Conservation (phyloP, 1,140 invertebrate species). For the Tetramorium simillimum region DNA sequence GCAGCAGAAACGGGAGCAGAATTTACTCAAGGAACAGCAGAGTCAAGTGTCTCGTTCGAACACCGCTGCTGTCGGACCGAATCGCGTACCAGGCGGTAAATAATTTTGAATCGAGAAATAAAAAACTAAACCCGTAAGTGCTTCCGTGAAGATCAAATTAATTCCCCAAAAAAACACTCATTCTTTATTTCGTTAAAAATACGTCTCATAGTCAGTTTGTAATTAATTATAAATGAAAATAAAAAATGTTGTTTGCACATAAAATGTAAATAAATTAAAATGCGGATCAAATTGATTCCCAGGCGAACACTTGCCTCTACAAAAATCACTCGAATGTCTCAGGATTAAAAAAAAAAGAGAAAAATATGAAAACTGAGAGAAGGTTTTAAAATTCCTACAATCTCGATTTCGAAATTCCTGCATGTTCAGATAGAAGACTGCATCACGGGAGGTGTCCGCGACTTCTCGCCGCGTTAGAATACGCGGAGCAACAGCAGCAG, state of each 20-base stretch:
- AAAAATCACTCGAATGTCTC: no score
- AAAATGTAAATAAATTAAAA: no score
- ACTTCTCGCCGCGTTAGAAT: conserved; percentile 77
- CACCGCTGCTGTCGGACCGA: conserved; percentile 32
- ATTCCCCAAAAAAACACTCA: no score
- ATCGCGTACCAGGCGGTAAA: conserved; percentile 67
- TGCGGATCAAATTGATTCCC: no score
- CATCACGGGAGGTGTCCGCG: conserved; percentile 80
- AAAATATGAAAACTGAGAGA: background rate
- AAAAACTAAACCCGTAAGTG: no score
- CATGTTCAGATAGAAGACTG: conserved; percentile 74
- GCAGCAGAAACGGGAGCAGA: conserved; percentile 88
- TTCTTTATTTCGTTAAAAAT: no score
- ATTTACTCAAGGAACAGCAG: conserved; percentile 82
- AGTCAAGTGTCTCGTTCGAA: conserved; percentile 77
- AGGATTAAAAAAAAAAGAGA: background rate
- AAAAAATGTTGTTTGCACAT: no score
- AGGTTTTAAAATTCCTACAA: background rate
- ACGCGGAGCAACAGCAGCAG: conserved; percentile 73
- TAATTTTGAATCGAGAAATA: background rate
- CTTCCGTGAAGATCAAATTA: no score
- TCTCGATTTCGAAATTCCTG: background rate
- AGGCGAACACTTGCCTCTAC: no score
- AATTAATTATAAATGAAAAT: no score
- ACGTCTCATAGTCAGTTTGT: no score